Base-by-base conservation (phyloP, 1,140 invertebrate species). In the Mizuhopecten yessoensis region DNA sequence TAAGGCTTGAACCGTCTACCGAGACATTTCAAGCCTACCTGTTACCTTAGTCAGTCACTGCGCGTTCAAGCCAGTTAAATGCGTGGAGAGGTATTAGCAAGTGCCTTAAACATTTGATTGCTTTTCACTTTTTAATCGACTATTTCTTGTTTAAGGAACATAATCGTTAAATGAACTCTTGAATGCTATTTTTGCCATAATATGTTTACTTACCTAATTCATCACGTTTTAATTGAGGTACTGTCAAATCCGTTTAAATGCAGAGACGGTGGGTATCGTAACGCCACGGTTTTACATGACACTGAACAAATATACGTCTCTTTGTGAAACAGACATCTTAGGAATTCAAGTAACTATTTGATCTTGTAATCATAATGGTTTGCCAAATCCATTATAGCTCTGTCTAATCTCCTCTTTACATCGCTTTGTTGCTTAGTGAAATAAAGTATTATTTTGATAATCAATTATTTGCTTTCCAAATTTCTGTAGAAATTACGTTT, bases 181-280 rank as follows among this genome's bases (percentile, higher is more conserved):
- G 57, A 75, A 75, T 75, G 57, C n/a, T 75, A 75, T 75, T 75
- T 75, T n/a, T 5, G 57, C 11, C n/a, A n/a, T 29, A 29, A 29
- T 29, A 75, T n/a, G 57, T 75, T 75, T 75, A 29, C 57, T 75
- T 75, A 75, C 23, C 23, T 75, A 75, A 75, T 75, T 75, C 57
- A 75, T n/a, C 57, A 75, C 57, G 57, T 75, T 75, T 75, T 29
- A 75, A 75, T 29, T 75, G 57, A 75, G n/a, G 57, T 3, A 7
- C 5, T 75, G 57, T 75, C 57, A 75, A 75, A 29, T n/a, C 29
- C n/a, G n/a, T 75, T 29, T 29, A 5, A 7, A 29, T n/a, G 7
- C 5, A n/a, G 7, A 29, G 57, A 75, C 57, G 3, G n/a, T 17
- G 9, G 45, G 23, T n/a, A 75, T n/a, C 23, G 23, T 75, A 29